Base-by-base conservation (phyloP, 2,888 invertebrate species). In the Horisme vitalbata region DNA sequence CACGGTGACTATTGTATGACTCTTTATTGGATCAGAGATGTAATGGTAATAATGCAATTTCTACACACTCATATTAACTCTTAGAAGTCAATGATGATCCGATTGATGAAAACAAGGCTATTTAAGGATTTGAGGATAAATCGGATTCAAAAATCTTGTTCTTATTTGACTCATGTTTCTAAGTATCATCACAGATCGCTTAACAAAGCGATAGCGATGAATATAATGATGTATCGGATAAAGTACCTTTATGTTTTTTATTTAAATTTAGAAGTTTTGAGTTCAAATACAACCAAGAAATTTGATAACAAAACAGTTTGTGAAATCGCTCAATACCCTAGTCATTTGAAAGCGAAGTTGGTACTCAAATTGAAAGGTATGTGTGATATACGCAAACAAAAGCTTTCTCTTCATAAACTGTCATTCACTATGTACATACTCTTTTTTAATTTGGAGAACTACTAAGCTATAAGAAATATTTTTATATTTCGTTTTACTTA, bases 201-300 rank as follows among this genome's bases (percentile, higher is more conserved):
- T n/a, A n/a, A n/a, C n/a, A n/a, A n/a, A n/a, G n/a, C n/a, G n/a
- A 56, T 58, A 46, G 54, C 58, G 45, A 56, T 56, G 50, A 47
- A 45, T 47, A 41, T 37, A 44, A 48, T 44, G 37, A 32, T 36
- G 45, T 47, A 50, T 33, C 30, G 36, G 48, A 53, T 23, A n/a
- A 1, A 1, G 3, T 23, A 23, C 23, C 9, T n/a, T n/a, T n/a
- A n/a, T n/a, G n/a, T n/a, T n/a, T n/a, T n/a, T n/a, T n/a, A n/a
- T n/a, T n/a, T n/a, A n/a, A n/a, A n/a, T n/a, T n/a, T n/a, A n/a
- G n/a, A n/a, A n/a, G n/a, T n/a, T n/a, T n/a, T n/a, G n/a, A n/a
- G n/a, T n/a, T n/a, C n/a, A n/a, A n/a, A n/a, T 6, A 18, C 18
- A 18, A 18, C 18, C 18, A 1, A 18, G 6, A 18, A 1, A 18